Evolutionary conservation across 2,888 invertebrate genomes (phyloP), one percentile per base, ranked within the genome.

Genomic region (Limnephilus auricula): DNA sequence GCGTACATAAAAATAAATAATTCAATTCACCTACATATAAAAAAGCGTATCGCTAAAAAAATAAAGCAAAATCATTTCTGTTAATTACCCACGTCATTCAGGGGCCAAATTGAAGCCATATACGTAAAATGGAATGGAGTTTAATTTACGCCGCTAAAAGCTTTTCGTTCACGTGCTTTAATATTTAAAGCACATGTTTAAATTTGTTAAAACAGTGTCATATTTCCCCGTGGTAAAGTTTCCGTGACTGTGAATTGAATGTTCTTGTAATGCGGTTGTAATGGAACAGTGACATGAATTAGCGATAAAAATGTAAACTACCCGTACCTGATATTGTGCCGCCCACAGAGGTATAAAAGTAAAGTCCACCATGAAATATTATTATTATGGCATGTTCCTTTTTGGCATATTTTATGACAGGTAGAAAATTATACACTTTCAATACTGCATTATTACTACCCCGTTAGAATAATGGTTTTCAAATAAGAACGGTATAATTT

Each of bases 221-320:
- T 80, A 65, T 80, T 80, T 32, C 18, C 32, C 32, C 31, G 80
- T 31, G 30, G 31, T 80, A 30, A 80, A 15, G 32, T 80, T 80
- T 80, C 80, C 84, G 84, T 84, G 84, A 84, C 37, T 50, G 50
- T 31, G 45, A 86, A 86, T 86, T 86, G 85, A 86, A 86, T 86
- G 85, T 86, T 50, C 85, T 50, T 40, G 12, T 86, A 86, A 85
- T 85, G 85, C 18, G 25, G 31, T n/a, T 10, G 45, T 85, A 45
- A 86, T 86, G 50, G 50, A 30, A 50, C 85, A 45, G 31, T 50
- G 85, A 50, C 85, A 86, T 86, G 85, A 86, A 86, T 86, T 86
- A 45, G n/a, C 85, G 50, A 86, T 86, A 86, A 45, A 86, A 86
- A 86, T 32, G 50, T 86, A 31, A 40, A 86, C 85, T 31, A 86